A percentile compares a stretch with the other conserved stretches of the same genome.
These are phyloP conservation scores for Halcyon chelicuti DNA, from an alignment of 2,797 vertebrate genomes.

Conservation along the genomic window DNA sequence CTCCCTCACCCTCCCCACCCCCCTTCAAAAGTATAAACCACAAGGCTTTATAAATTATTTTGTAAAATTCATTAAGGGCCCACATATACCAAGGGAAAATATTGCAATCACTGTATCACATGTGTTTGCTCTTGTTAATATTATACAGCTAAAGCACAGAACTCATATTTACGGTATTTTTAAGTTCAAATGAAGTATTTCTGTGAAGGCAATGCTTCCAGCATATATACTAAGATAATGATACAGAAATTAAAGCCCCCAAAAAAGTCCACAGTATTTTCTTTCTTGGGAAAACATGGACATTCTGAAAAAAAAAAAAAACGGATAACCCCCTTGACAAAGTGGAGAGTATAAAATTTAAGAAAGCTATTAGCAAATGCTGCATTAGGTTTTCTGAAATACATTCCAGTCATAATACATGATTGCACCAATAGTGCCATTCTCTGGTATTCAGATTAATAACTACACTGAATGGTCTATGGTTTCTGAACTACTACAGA, in stretches of 20 bases:
- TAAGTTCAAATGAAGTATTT: neutral
- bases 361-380: neutral
- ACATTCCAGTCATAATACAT: neutral
- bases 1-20: too few species aligned
- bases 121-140: neutral
- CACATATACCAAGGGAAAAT: neutral
- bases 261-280: neutral
- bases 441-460: neutral
- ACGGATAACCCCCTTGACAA: neutral
- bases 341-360: neutral
- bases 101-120: neutral
- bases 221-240: neutral
- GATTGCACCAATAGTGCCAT: neutral
- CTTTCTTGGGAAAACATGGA: neutral
- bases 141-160: neutral
- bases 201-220: neutral
- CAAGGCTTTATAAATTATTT: neutral
- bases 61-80: neutral
- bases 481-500: neutral
- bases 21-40: neutral
- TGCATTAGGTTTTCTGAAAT: neutral
- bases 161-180: neutral
- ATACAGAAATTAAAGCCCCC: neutral
- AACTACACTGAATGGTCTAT: neutral
- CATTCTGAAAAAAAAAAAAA: neutral